Evolutionary conservation across 2,797 vertebrate species (phyloP), one percentile per base, ranked within the genome.

Genomic region (Lindbergichthys nudifrons): DNA sequence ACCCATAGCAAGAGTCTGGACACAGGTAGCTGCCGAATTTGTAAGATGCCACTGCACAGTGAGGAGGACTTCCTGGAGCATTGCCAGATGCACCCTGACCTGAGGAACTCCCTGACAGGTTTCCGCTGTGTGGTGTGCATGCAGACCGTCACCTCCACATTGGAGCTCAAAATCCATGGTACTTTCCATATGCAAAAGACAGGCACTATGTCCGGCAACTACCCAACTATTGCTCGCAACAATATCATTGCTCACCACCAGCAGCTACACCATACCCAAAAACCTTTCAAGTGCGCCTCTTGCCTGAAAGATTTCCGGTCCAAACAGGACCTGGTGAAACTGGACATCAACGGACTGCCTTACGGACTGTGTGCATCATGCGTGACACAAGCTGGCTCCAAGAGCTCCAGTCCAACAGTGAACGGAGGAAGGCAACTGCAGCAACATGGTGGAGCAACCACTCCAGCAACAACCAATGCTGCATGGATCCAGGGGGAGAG

Each of bases 141-240:
- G 98, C 98, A 99, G 94, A 99, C 98, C 0, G 98, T 99, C 89
- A 99, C 98, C 54, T 99, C 98, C 76, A 98, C 98, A 4, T 93
- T 99, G 89, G 98, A 99, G 90, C 96, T 99, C 73, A 99, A 99
- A 95, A 99, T 99, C 88, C 98, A 99, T 0, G 98, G 98, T 89
- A 99, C 98, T 14, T 99, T 99, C 90, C 98, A 99, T 93, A 99
- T 99, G 98, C 98, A 99, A 90, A 99, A 99, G 92, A 99, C 98
- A 18, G 96, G 97, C 84, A 92, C 95, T 1, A 95, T 95, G 89
- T 95, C 60, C 30, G 89, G 3, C 72, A 96, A 91, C 95, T 96
- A 91, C 95, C 97, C 95, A 68, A 92, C 89, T 2, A 78, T 82
- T 14, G 85, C 10, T 30, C 92, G 93, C 54, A 78, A 39, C 83